phyloP scores from a whole-genome alignment of 2,797 vertebrate species.

The Pangasius mekongensis region DNA sequence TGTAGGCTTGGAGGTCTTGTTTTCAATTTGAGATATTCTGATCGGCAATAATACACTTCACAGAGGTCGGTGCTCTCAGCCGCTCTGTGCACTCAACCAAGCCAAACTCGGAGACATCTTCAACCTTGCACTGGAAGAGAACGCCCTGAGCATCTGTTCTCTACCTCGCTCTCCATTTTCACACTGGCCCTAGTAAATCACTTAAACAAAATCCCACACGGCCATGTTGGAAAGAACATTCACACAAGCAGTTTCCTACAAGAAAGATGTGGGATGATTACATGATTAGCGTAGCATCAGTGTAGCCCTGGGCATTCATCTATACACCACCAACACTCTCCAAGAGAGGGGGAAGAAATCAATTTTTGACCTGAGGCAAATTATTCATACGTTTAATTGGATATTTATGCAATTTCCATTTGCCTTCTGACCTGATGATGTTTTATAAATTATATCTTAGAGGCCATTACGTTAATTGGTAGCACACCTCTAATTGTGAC shows the following conservation, averaged over 20 bases:
- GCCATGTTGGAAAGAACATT: conserved; percentile 31
- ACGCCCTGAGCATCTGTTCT: conserved; percentile 27
- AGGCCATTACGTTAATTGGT: conserved; percentile 30
- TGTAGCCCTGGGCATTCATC: conserved; percentile 43
- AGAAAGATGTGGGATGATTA: conserved; percentile 48
- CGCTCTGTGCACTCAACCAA: conserved; percentile 70
- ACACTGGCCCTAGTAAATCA: conserved; percentile 28
- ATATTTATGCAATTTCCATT: conserved; percentile 44
- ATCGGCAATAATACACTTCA: conserved; percentile 71
- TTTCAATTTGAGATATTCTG: conserved; percentile 82
- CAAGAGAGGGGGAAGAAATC: conserved; percentile 48
- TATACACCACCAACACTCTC: conserved; percentile 45
- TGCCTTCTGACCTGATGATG: conserved; percentile 42
- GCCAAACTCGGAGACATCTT: conserved; percentile 42
- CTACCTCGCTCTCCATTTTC: conserved; percentile 16
- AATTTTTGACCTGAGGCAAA: conserved; percentile 67
- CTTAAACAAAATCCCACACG: conserved; percentile 31
- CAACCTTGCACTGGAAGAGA: conserved; percentile 34
- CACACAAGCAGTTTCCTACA: conserved; percentile 29
- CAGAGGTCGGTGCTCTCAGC: conserved; percentile 44
- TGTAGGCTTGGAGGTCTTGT: conserved; percentile 78
- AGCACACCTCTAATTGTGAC: conserved; percentile 34
- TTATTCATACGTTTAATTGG: conserved; percentile 61
- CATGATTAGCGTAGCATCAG: conserved; percentile 41
- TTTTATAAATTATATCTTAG: conserved; percentile 48